These are phyloP conservation scores for Caerostris extrusa DNA, from an alignment of 1,140 invertebrate species.

Conservation along the genomic window DNA sequence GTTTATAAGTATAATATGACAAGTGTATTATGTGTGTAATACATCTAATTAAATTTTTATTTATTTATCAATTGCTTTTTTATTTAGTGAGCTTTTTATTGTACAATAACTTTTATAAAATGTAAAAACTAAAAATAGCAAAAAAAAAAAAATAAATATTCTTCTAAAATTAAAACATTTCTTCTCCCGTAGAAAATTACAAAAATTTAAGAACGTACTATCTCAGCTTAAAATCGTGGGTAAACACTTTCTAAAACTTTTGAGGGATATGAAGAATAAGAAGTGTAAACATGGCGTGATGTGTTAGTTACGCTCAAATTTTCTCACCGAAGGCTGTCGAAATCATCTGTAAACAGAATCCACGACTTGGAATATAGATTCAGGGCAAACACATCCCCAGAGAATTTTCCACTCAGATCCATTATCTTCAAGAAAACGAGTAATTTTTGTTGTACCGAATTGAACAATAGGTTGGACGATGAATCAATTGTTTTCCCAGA, in stretches of 20 bases:
- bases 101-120: not conserved
- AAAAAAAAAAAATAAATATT: not conserved
- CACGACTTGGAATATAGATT: constrained; percentile 5
- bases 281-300: not conserved
- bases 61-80: too few relatives aligned
- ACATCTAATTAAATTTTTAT: too few relatives aligned
- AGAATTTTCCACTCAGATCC: not conserved
- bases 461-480: constrained; percentile 21
- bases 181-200: not conserved
- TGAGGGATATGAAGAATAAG: not conserved
- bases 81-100: not conserved
- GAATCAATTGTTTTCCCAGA: constrained; percentile 7
- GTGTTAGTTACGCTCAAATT: not conserved
- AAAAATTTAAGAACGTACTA: not conserved
- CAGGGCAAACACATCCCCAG: not conserved
- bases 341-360: not conserved
- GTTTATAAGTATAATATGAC: too few relatives aligned
- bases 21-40: too few relatives aligned
- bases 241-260: not conserved
- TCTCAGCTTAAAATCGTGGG: not conserved
- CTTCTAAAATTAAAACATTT: not conserved
- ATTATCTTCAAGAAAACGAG: constrained; percentile 19
- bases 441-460: constrained; percentile 19
- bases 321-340: not conserved
- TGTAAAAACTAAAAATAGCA: not conserved